These are phyloP conservation scores for Dryadula phaetusa DNA, from an alignment of 2,888 invertebrate genomes.

Conservation along the genomic window DNA sequence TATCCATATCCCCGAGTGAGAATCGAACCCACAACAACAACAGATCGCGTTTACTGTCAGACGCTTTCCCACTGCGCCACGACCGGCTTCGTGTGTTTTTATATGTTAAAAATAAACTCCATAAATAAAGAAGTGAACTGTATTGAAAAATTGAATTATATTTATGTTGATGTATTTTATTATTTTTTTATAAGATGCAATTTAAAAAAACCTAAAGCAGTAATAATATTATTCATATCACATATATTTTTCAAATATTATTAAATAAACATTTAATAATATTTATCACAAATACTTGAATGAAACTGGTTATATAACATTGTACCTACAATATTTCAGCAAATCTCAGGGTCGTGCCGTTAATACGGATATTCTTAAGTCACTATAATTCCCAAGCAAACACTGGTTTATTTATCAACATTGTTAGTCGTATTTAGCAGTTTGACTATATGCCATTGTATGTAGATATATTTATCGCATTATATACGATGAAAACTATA, in stretches of 20 bases:
- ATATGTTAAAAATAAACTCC: too few species aligned
- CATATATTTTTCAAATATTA: background rate
- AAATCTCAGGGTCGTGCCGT: slow-evolving; percentile 2
- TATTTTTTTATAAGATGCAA: too few species aligned
- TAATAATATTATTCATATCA: too few species aligned
- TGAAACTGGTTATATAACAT: slow-evolving; percentile 20
- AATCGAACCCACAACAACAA: too few species aligned
- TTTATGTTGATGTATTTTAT: too few species aligned
- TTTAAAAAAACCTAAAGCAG: too few species aligned
- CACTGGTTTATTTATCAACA: slow-evolving; percentile 25
- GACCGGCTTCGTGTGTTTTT: too few species aligned
- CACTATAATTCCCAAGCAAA: slow-evolving; percentile 14
- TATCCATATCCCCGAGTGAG: too few species aligned
- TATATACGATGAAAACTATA: slow-evolving; percentile 26
- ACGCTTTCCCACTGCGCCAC: too few species aligned
- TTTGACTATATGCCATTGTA: slow-evolving; percentile 22
- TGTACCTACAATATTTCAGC: slow-evolving; percentile 11
- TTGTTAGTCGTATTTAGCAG: slow-evolving; percentile 14
- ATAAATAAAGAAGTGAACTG: too few species aligned
- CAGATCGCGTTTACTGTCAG: too few species aligned
- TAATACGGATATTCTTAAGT: slow-evolving; percentile 23
- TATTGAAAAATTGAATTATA: too few species aligned
- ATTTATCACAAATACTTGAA: background rate
- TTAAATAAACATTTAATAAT: background rate
- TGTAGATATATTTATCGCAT: slow-evolving; percentile 7